Evolutionary conservation across 92 coral and sea anemone species (phyloP).

Genomic region (Isaurus tuberculatus): DNA sequence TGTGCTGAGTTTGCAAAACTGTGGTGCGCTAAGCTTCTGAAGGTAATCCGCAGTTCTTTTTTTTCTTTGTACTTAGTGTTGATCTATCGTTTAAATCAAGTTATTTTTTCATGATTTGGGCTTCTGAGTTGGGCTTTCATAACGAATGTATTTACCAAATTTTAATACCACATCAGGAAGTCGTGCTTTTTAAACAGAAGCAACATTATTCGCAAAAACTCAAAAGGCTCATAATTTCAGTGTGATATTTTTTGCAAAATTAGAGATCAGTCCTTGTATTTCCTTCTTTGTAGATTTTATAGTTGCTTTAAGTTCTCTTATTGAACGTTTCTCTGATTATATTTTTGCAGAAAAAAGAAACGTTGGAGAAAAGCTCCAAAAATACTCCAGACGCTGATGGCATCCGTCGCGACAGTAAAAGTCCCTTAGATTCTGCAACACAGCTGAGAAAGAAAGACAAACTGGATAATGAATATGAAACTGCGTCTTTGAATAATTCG

Average conservation of each 20-base stretch:
- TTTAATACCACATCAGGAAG: no score
- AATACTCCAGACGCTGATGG: not conserved
- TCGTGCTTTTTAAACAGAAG: no score
- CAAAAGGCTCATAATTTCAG: no score
- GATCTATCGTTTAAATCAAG: no score
- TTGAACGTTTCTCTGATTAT: not conserved
- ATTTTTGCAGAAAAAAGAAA: not conserved
- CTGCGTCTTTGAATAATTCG: not conserved
- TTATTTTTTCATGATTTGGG: no score
- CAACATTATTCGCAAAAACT: no score
- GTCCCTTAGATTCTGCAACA: not conserved
- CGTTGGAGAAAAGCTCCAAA: not conserved
- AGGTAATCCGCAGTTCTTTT: constrained; percentile 18
- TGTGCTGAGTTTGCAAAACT: constrained; percentile 38
- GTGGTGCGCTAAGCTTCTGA: constrained; percentile 33
- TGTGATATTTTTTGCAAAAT: no score
- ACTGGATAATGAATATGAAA: not conserved
- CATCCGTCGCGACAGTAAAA: no score
- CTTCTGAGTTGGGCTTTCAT: no score
- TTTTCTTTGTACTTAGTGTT: not conserved
- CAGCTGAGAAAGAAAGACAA: not conserved
- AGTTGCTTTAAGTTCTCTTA: not conserved
- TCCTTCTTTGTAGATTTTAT: not conserved
- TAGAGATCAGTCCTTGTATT: no score
- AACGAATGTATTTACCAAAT: no score